phyloP scores from a whole-genome alignment of 1,140 invertebrate species.

The Globodera rostochiensis region DNA sequence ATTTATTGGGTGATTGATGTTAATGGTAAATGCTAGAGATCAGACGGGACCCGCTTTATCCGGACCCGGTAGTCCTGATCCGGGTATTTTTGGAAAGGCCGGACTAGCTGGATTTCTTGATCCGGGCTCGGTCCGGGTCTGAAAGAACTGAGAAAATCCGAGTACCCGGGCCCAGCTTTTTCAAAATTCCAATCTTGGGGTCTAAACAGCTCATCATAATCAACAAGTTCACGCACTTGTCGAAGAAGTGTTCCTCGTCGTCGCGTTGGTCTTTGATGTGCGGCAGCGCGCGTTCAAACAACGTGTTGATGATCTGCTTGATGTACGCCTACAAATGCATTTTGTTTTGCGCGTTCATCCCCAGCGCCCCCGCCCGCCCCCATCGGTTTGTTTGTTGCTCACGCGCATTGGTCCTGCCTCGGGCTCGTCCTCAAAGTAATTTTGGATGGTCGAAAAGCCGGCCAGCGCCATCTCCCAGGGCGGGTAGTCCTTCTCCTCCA shows the following conservation, averaged over 20 bases:
- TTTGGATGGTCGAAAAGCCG: slow-evolving; percentile 49
- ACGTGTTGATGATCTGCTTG: slow-evolving; percentile 32
- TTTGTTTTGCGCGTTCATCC: background rate
- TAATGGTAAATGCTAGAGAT: too few relatives aligned
- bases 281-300: slow-evolving; percentile 26
- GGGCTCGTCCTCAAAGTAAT: slow-evolving; percentile 57
- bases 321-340: slow-evolving; percentile 36
- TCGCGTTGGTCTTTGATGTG: slow-evolving; percentile 35
- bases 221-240: slow-evolving; percentile 41
- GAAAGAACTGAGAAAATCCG: background rate
- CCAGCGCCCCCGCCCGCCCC: too few relatives aligned
- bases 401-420: slow-evolving; percentile 46
- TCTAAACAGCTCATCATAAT: too few relatives aligned
- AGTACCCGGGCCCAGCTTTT: too few relatives aligned
- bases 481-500: slow-evolving; percentile 52
- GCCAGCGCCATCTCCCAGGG: slow-evolving; percentile 54
- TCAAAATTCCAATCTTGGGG: too few relatives aligned
- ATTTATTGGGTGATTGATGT: too few relatives aligned
- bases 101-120: too few relatives aligned
- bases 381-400: background rate
- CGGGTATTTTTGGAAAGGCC: too few relatives aligned
- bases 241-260: slow-evolving; percentile 48
- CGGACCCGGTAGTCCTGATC: too few relatives aligned
- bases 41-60: too few relatives aligned
- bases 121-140: too few relatives aligned